A percentile compares a stretch with the other conserved stretches of the same genome.
Evolutionary conservation across 2,888 invertebrate species (phyloP).

Genomic region (Cerastoderma edule): DNA sequence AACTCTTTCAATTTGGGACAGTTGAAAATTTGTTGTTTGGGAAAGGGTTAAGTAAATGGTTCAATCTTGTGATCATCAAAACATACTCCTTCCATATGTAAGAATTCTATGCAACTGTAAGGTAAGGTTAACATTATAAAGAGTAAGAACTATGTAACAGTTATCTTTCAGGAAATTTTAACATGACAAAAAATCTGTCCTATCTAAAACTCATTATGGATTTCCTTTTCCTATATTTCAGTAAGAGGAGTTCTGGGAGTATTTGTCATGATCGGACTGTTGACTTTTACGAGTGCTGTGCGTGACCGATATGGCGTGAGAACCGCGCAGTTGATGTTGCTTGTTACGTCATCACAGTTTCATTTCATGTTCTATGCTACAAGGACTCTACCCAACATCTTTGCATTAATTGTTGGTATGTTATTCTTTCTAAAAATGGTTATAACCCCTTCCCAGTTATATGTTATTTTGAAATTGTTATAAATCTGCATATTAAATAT

Average conservation of each 20-base stretch:
- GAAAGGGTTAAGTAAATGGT: too few species aligned
- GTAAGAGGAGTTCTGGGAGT: constrained; percentile 92
- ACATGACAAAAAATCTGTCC: too few species aligned
- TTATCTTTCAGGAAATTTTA: too few species aligned
- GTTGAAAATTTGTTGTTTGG: too few species aligned
- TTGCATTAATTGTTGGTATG: constrained; percentile 95
- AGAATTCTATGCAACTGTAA: too few species aligned
- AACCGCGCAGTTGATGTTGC: constrained; percentile 86
- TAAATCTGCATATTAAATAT: background rate
- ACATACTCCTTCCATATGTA: too few species aligned
- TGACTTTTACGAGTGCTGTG: constrained; percentile 89
- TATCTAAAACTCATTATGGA: too few species aligned
- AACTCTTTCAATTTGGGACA: too few species aligned
- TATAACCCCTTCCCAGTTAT: background rate
- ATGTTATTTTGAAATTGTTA: background rate
- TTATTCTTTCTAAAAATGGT: constrained; percentile 14
- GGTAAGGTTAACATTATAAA: too few species aligned
- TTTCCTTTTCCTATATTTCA: constrained; percentile 85
- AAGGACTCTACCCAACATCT: constrained; percentile 96
- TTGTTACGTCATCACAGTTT: constrained; percentile 95
- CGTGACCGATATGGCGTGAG: constrained; percentile 91
- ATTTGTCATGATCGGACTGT: constrained; percentile 90
- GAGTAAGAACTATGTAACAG: too few species aligned
- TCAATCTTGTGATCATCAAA: too few species aligned
- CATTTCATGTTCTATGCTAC: constrained; percentile 99